Base-by-base conservation (phyloP, 2,888 invertebrate species). In the Noctua comes region DNA sequence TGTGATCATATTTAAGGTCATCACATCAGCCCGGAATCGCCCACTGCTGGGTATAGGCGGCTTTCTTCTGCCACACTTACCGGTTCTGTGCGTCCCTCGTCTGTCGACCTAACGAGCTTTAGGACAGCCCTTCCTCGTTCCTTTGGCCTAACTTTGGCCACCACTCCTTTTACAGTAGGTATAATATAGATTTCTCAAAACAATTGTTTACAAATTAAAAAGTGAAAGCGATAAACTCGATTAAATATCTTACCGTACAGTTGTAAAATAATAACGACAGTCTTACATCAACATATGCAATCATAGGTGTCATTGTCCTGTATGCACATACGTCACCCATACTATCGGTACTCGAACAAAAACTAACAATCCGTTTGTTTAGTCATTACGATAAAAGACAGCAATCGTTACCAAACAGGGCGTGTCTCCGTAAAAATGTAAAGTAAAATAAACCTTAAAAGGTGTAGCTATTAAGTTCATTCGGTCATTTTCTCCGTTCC, bases 281-380 rank as follows among this genome's bases (percentile, higher is more conserved):
- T 46, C 36, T 89, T 85, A 78, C 88, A 79, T 90, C 85, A 88
- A 36, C 70, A 70, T 21, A 68, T 82, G 80, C 72, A 85, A 83
- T 89, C 84, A 78, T 48, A 43, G 64, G 80, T 80, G 82, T 77
- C 75, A 80, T 80, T 86, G 82, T 79, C 88, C 82, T 80, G 51
- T 54, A 77, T 68, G 73, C 77, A 77, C 72, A 57, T 69, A 68
- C 46, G 40, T 24, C 59, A 11, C 51, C 36, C 18, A 24, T 85
- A 90, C 86, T 80, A 75, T 36, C 5, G 59, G 69, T 64, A 81
- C 84, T 86, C 88, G 85, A 77, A 81, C 2, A 13, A 21, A n/a
- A 48, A 81, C 62, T 18, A 36, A 76, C 64, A 70, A 59, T 64
- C 18, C 27, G 24, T 24, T 48, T 71, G 48, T 65, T 73, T 62